Conservation (phyloP, 1,140 invertebrate species). For the Heliconius congener region DNA sequence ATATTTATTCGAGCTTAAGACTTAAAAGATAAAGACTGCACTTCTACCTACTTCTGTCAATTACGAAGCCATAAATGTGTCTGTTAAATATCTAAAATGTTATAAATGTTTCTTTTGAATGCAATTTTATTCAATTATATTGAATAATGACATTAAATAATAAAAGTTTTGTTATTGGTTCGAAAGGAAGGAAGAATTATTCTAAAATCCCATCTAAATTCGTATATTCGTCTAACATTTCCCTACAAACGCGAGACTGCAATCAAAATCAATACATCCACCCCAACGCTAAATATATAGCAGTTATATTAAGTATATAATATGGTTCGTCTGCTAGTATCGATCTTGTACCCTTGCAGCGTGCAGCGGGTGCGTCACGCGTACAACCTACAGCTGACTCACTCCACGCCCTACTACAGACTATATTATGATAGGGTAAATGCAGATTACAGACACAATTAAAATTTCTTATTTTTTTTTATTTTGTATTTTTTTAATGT, state of each 20-base stretch:
- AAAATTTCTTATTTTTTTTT: not conserved
- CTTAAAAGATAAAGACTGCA: not conserved
- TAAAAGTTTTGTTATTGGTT: too few relatives aligned
- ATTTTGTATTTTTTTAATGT: not conserved
- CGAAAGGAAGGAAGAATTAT: not conserved
- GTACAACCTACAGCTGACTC: constrained; percentile 32
- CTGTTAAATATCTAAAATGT: not conserved
- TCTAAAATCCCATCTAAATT: not conserved
- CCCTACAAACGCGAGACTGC: constrained; percentile 20
- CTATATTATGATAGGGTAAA: not conserved
- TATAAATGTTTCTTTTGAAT: not conserved
- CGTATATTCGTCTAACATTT: not conserved
- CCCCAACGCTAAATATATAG: constrained; percentile 23
- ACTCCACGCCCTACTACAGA: constrained; percentile 30
- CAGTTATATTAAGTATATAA: constrained; percentile 30
- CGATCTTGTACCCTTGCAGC: constrained; percentile 35
- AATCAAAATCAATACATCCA: constrained; percentile 33
- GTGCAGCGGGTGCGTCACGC: constrained; percentile 33
- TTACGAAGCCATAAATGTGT: constrained; percentile 17
- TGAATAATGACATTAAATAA: too few relatives aligned
- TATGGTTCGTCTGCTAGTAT: constrained; percentile 43
- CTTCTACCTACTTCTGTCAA: not conserved
- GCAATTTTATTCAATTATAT: too few relatives aligned
- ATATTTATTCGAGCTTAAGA: not conserved
- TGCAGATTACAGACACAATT: not conserved